These are phyloP conservation scores for Hylaea fasciaria DNA, from an alignment of 2,888 invertebrate genomes.

Conservation along the genomic window DNA sequence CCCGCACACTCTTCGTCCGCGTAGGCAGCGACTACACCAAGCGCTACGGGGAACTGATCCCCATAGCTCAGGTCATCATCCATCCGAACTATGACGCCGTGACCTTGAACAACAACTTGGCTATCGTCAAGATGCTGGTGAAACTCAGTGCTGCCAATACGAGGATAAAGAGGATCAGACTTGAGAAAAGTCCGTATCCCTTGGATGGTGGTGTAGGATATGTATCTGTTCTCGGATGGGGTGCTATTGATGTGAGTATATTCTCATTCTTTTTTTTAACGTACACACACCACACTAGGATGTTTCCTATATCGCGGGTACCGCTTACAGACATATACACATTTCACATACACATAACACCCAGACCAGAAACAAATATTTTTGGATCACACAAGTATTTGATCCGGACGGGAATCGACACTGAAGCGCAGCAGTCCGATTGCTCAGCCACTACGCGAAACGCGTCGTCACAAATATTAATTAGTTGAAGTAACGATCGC, in stretches of 20 bases:
- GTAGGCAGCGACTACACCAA: conserved; percentile 52
- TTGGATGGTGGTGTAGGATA: conserved; percentile 26
- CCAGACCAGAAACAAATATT: no score
- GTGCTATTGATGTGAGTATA: conserved; percentile 48
- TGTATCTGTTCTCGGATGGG: conserved; percentile 60
- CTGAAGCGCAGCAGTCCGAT: no score
- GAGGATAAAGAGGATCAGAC: conserved; percentile 50
- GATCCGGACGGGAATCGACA: no score
- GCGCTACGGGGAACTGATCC: conserved; percentile 46
- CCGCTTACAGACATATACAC: no score
- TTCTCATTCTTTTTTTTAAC: neutral
- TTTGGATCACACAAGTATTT: no score
- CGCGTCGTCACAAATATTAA: no score
- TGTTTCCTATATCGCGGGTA: no score
- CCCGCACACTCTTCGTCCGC: conserved; percentile 46
- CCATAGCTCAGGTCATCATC: conserved; percentile 45
- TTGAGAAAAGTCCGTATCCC: conserved; percentile 37
- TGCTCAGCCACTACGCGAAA: no score
- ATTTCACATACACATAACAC: no score
- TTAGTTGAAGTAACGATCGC: no score
- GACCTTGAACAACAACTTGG: conserved; percentile 53
- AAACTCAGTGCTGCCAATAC: conserved; percentile 37
- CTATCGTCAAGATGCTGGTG: conserved; percentile 45
- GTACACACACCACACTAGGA: no score
- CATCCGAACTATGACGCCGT: conserved; percentile 52